Evolutionary conservation across 1,140 invertebrate species (phyloP), one percentile per base, ranked within the genome.

Genomic region (Pinna nobilis): DNA sequence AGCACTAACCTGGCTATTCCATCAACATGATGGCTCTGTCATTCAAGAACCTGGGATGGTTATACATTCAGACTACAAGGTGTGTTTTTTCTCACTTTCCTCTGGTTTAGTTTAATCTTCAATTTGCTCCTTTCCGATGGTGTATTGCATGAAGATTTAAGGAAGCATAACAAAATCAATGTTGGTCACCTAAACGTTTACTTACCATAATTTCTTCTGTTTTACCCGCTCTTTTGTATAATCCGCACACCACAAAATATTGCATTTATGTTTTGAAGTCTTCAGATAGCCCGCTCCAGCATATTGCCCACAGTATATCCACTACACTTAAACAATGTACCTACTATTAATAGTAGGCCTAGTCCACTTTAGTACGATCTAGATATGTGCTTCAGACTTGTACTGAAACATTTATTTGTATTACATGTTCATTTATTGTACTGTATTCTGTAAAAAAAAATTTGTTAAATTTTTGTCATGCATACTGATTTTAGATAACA

Each of bases 1-100:
- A 41, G 93, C 95, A 13, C 88, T 97, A 4, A 88, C 93, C 30
- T 98, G 96, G 94, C 89, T 99, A 37, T 90, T 93, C 0, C 88
- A 90, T 9, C 90, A 93, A 74, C 97, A 98, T 89, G 90, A 89
- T 1, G 97, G 97, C 49, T 93, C 93, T 72, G 97, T 97, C 82
- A 91, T 92, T 55, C 23, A 32, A 20, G 84, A 86, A 78, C 77
- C 74, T 35, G 83, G 84, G 9, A 51, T 65, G 28, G 80, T 87
- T 23, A 80, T 86, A 39, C 85, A 87, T 41, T 70, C 67, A 30
- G 84, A 84, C 5, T 84, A 86, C 82, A 79, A 75, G 77, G 85
- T 82, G 59, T 11, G 37, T 33, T 6, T 1, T 47, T 47, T 47
- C n/a, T n/a, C 9, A n/a, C 9, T 11, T 44, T 9, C n/a, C n/a